These are phyloP conservation scores for Drosophila pegasa DNA, from an alignment of 2,888 invertebrate genomes.

Conservation along the genomic window DNA sequence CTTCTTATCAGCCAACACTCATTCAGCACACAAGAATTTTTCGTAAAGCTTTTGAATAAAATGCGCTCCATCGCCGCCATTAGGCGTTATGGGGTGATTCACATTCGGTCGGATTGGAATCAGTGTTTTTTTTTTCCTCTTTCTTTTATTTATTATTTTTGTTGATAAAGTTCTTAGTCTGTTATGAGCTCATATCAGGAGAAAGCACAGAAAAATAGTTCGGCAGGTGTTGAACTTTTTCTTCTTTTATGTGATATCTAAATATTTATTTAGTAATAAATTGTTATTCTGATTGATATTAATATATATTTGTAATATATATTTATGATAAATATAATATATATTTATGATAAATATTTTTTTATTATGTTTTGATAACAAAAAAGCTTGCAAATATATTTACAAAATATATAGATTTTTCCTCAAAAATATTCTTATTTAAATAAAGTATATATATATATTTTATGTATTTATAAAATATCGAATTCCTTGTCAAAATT, in stretches of 20 bases:
- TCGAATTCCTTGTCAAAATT: background rate
- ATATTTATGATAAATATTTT: too few relatives aligned
- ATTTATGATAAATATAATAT: too few relatives aligned
- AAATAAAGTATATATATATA: too few relatives aligned
- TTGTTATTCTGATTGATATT: too few relatives aligned
- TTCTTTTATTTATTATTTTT: conserved; percentile 7
- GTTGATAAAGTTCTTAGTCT: conserved; percentile 3
- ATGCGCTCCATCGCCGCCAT: conserved; percentile 25
- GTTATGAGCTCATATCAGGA: background rate
- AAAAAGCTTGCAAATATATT: background rate
- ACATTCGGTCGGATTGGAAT: conserved; percentile 23
- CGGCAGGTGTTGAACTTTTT: too few relatives aligned
- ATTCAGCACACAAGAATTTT: conserved; percentile 33
- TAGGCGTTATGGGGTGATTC: conserved; percentile 48
- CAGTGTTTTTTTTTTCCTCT: conserved; percentile 6
- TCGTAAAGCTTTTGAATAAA: conserved; percentile 42
- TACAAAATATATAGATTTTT: background rate
- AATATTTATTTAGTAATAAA: background rate
- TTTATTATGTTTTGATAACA: too few relatives aligned
- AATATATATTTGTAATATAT: background rate
- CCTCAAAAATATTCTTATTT: too few relatives aligned
- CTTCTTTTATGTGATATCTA: background rate
- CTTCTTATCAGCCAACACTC: conserved; percentile 51
- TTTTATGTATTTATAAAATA: background rate
- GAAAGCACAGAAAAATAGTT: background rate